Percentiles rank a stretch among this genome's conserved stretches.
These are phyloP conservation scores for Bergia sp. DNA, from an alignment of 92 coral and sea anemone genomes.

Conservation along the genomic window DNA sequence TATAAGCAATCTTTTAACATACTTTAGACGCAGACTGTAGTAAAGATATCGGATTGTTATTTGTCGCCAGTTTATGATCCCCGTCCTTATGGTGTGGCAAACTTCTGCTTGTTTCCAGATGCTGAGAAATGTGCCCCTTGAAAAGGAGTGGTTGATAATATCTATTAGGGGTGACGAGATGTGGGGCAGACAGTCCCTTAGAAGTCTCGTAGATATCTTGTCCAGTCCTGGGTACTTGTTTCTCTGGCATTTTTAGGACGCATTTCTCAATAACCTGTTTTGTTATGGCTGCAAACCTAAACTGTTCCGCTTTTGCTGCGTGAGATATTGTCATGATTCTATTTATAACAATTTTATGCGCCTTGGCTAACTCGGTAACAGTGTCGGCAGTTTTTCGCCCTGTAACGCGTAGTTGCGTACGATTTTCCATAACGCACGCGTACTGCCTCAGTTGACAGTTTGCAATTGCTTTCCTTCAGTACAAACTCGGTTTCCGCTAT, in stretches of 20 bases:
- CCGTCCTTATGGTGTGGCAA: not conserved
- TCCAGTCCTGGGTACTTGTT: not conserved
- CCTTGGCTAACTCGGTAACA: not conserved
- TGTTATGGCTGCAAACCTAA: not conserved
- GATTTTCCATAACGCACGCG: no score
- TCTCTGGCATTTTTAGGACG: not conserved
- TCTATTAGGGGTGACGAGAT: not conserved
- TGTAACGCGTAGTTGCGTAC: not conserved
- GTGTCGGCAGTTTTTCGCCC: not conserved
- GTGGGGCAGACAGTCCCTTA: not conserved
- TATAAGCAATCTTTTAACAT: not conserved
- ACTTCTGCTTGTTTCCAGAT: not conserved
- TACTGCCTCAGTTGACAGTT: no score
- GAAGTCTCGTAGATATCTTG: not conserved
- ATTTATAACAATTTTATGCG: not conserved
- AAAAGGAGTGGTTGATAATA: not conserved
- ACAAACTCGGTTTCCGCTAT: no score
- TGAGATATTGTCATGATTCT: not conserved
- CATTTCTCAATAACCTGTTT: not conserved
- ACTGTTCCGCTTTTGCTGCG: not conserved
- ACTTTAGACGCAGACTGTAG: not conserved
- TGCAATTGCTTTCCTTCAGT: no score
- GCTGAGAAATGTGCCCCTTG: not conserved
- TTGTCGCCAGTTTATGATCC: not conserved
- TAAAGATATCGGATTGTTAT: slow-evolving; percentile 17